phyloP scores from a whole-genome alignment of 2,113 vertebrate genomes.

The Dissostichus mawsoni region DNA sequence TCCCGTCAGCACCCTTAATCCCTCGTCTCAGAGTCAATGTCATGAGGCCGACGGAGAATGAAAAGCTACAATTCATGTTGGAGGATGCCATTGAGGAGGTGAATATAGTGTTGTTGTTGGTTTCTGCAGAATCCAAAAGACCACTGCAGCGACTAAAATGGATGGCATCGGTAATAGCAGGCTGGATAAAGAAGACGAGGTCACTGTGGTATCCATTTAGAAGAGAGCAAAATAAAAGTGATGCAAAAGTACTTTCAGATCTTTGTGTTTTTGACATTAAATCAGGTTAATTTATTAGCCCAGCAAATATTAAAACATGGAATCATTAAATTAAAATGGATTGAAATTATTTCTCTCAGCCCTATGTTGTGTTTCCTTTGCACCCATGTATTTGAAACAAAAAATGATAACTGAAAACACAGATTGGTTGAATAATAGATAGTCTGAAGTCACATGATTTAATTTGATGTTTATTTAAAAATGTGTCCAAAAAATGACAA shows the following conservation, averaged over 20 bases:
- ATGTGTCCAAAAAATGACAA: neutral
- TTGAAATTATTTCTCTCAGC: neutral
- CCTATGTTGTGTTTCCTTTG: neutral
- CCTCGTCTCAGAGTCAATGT: slow-evolving; percentile 64
- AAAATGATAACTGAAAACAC: neutral
- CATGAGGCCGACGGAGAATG: slow-evolving; percentile 51
- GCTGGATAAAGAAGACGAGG: slow-evolving; percentile 33
- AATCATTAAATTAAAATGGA: neutral
- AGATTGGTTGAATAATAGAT: neutral
- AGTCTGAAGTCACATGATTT: neutral
- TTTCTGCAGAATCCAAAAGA: slow-evolving; percentile 44
- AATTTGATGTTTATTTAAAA: neutral
- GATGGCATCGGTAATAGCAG: slow-evolving; percentile 36
- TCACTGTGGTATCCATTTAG: slow-evolving; percentile 8
- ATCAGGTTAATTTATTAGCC: neutral
- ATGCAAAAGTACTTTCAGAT: neutral
- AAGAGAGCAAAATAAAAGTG: neutral
- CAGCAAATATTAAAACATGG: neutral
- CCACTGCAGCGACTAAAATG: slow-evolving; percentile 44
- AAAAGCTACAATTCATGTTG: slow-evolving; percentile 61
- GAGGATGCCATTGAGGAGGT: slow-evolving; percentile 41
- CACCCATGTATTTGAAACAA: neutral
- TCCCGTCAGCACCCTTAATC: slow-evolving; percentile 60
- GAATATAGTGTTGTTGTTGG: slow-evolving; percentile 9
- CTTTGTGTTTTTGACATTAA: neutral